A percentile compares a stretch with the other conserved stretches of the same genome.
phyloP scores from a whole-genome alignment of 2,888 invertebrate species.

The Conomelus anceps region DNA sequence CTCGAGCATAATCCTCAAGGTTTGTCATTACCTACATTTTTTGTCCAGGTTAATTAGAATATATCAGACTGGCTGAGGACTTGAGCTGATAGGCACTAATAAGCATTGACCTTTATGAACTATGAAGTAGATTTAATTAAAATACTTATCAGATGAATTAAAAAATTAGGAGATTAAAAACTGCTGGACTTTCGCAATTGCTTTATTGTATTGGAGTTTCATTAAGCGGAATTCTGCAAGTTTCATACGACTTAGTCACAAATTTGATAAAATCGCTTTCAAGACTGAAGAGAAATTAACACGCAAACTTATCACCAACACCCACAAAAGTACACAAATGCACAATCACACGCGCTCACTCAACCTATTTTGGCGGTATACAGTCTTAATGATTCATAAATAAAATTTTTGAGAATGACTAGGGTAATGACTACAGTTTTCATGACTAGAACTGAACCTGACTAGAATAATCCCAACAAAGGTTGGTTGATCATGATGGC shows the following conservation, averaged over 20 bases:
- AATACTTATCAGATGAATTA: neutral
- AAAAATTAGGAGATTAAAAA: neutral
- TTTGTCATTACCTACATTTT: too few relatives aligned
- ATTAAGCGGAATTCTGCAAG: neutral
- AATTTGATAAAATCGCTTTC: neutral
- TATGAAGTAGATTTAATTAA: neutral
- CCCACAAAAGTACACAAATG: neutral
- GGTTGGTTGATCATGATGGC: neutral
- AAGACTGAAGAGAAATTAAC: neutral
- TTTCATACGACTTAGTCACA: neutral
- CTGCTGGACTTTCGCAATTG: neutral
- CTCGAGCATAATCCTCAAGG: too few relatives aligned
- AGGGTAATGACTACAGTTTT: neutral
- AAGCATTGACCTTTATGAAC: neutral
- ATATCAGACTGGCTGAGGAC: neutral
- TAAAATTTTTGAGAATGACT: neutral
- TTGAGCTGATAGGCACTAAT: too few relatives aligned
- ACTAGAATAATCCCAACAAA: neutral
- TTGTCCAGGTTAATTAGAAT: neutral
- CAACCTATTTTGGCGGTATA: neutral
- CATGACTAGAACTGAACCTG: neutral
- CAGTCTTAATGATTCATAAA: neutral
- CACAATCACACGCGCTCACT: neutral
- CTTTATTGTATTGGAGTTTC: neutral
- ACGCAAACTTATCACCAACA: neutral